These are phyloP conservation scores for Paramisgurnus dabryanus DNA, from an alignment of 2,113 vertebrate species.

Conservation along the genomic window DNA sequence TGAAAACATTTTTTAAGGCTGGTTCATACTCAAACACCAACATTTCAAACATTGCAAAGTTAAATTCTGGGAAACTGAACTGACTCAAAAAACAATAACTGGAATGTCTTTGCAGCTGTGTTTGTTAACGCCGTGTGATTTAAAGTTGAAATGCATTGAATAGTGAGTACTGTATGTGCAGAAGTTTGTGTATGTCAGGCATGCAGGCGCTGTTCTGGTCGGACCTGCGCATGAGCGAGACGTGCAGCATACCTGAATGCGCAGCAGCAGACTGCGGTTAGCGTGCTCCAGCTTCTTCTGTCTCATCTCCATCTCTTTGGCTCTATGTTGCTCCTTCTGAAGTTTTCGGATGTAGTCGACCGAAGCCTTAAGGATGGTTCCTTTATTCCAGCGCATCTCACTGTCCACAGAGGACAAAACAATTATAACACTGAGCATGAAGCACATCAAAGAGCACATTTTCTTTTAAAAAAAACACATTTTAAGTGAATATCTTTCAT, in stretches of 20 bases:
- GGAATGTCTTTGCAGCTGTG: too few species aligned
- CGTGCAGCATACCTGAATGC: slow-evolving; percentile 73
- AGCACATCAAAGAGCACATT: neutral
- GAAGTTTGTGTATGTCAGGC: neutral
- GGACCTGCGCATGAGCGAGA: neutral
- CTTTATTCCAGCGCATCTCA: slow-evolving; percentile 91
- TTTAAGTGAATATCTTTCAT: too few species aligned
- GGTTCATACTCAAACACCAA: too few species aligned
- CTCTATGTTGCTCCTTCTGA: slow-evolving; percentile 86
- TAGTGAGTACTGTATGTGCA: too few species aligned
- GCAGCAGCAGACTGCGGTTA: slow-evolving; percentile 82
- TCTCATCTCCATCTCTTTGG: slow-evolving; percentile 81
- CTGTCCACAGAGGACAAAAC: slow-evolving; percentile 61
- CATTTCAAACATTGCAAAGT: too few species aligned
- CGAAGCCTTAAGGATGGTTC: slow-evolving; percentile 89
- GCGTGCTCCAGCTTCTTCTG: slow-evolving; percentile 83
- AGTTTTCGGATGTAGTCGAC: slow-evolving; percentile 92
- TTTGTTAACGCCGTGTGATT: too few species aligned
- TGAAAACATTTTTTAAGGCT: too few species aligned
- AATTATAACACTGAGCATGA: neutral
- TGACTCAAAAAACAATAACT: too few species aligned
- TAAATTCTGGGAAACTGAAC: too few species aligned
- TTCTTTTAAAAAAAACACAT: neutral
- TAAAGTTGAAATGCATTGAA: too few species aligned
- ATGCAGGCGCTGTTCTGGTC: neutral